phyloP scores from a whole-genome alignment of 2,113 vertebrate species.

The Pteruthius melanotis region DNA sequence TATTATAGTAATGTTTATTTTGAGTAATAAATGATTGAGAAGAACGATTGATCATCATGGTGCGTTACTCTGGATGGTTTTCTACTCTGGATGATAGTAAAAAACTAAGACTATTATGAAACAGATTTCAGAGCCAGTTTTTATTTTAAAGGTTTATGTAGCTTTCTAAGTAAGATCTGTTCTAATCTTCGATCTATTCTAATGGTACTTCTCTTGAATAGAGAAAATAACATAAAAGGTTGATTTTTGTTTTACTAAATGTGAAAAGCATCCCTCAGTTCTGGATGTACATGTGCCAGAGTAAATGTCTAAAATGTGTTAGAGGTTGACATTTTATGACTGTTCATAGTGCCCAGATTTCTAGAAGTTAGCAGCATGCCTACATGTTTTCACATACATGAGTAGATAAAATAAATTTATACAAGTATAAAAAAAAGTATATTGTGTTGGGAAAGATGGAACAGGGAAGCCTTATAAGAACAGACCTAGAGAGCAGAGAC shows the following conservation, averaged over 20 bases:
- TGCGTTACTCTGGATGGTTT: background rate
- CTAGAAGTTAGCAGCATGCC: background rate
- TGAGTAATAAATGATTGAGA: background rate
- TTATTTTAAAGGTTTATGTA: background rate
- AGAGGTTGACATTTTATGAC: background rate
- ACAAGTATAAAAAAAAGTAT: background rate
- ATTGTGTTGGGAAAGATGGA: too few species aligned
- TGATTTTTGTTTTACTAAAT: background rate
- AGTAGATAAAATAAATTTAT: background rate
- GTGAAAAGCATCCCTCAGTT: background rate
- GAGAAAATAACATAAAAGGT: background rate
- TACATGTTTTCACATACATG: background rate
- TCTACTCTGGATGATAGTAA: too few species aligned
- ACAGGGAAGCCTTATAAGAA: too few species aligned
- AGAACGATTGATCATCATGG: too few species aligned
- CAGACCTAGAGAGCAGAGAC: too few species aligned
- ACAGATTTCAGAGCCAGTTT: background rate
- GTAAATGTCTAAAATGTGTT: background rate
- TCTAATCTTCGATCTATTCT: background rate
- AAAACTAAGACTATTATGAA: background rate
- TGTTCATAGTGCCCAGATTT: background rate
- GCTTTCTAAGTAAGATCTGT: background rate
- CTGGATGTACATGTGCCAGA: background rate
- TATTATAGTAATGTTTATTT: background rate
- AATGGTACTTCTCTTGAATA: background rate